Evolutionary conservation across 2,113 vertebrate genomes (phyloP).

Genomic region (Carassius carassius): DNA sequence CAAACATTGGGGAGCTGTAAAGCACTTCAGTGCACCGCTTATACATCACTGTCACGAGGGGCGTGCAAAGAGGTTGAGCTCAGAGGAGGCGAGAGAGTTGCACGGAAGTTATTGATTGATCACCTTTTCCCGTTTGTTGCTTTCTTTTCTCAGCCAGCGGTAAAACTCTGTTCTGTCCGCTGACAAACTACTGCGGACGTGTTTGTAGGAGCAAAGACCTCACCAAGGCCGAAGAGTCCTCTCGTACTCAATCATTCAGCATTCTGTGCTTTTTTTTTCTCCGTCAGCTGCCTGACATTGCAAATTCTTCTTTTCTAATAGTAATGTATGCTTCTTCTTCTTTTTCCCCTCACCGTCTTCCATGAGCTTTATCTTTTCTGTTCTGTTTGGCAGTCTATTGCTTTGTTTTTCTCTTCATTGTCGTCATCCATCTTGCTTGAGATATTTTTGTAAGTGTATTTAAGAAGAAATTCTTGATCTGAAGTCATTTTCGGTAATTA

Average conservation of each 20-base stretch:
- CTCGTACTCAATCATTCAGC: neutral
- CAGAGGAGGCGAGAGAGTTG: neutral
- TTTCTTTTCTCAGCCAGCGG: conserved; percentile 5
- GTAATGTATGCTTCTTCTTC: neutral
- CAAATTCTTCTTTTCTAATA: neutral
- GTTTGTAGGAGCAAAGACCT: neutral
- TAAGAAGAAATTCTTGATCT: neutral
- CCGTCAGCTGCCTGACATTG: neutral
- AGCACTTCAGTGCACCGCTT: conserved; percentile 17
- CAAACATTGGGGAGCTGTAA: neutral
- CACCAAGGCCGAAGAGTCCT: neutral
- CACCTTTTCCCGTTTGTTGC: neutral
- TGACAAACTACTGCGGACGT: conserved; percentile 3
- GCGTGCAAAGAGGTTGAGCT: neutral
- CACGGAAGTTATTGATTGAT: conserved; percentile 1
- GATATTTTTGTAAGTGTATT: neutral
- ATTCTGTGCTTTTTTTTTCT: neutral
- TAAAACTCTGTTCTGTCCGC: neutral
- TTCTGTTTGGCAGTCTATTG: neutral
- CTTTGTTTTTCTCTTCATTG: conserved; percentile 5
- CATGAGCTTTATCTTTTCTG: neutral
- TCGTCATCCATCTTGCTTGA: neutral
- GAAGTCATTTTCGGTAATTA: neutral
- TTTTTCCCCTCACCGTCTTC: too few relatives aligned
- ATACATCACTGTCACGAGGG: conserved; percentile 1